Percentiles rank a stretch among this genome's conserved stretches.
Conservation (phyloP, 64 coral and sea anemone species). For the Exaiptasia diaphana region DNA sequence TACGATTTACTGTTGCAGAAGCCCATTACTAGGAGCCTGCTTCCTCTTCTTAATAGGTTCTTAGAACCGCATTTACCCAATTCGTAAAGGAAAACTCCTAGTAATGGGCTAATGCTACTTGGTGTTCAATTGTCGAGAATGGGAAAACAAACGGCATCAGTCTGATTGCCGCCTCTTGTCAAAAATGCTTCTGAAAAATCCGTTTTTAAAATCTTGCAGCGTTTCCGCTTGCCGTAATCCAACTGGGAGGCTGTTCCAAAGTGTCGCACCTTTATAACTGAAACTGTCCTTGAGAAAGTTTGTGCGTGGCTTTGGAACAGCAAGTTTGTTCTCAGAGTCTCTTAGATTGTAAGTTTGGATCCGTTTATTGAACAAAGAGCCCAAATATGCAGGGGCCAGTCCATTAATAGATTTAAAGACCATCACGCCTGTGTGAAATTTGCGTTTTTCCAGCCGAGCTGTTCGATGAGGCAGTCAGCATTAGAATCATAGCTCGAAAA, state of each 20-base stretch:
- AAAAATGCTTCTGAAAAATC: too few species aligned
- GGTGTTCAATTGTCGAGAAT: too few species aligned
- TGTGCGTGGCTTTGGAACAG: constrained; percentile 5
- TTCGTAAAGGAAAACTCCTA: too few species aligned
- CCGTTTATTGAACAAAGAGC: constrained; percentile 1
- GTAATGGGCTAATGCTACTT: too few species aligned
- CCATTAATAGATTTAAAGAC: constrained; percentile 46
- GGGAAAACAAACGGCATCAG: too few species aligned
- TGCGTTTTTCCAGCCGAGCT: constrained; percentile 26
- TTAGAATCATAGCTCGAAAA: background rate
- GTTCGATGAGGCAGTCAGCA: background rate
- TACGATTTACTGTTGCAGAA: too few species aligned
- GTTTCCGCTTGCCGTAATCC: background rate
- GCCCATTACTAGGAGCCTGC: too few species aligned
- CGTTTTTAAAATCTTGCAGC: background rate
- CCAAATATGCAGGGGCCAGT: constrained; percentile 25
- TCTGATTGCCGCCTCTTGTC: too few species aligned
- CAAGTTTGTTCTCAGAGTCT: constrained; percentile 9
- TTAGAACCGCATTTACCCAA: too few species aligned
- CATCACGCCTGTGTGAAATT: background rate
- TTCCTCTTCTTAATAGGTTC: too few species aligned
- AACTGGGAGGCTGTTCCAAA: constrained; percentile 48
- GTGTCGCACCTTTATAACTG: constrained; percentile 17
- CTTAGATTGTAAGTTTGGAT: constrained; percentile 17
- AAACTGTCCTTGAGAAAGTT: constrained; percentile 19